These are phyloP conservation scores for Idaea aversata DNA, from an alignment of 2,888 invertebrate genomes.

Conservation along the genomic window DNA sequence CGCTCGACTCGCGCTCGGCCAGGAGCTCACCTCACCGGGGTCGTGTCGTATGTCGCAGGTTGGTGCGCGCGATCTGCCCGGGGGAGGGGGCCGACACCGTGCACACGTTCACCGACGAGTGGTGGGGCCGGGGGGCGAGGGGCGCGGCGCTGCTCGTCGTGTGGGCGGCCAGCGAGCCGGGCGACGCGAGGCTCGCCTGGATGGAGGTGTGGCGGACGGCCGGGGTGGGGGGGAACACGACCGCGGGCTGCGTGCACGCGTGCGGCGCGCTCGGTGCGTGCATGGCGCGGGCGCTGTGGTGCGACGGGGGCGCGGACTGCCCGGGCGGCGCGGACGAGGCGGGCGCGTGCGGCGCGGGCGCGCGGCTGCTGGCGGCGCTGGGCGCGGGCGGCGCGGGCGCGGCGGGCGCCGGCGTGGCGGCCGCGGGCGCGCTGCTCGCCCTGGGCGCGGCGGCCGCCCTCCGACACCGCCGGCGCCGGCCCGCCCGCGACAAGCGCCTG, in stretches of 20 bases:
- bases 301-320: slow-evolving; percentile 81
- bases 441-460: slow-evolving; percentile 73
- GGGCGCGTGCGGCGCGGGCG: slow-evolving; percentile 81
- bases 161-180: slow-evolving; percentile 91
- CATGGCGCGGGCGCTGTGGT: slow-evolving; percentile 87
- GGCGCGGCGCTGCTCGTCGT: slow-evolving; percentile 89
- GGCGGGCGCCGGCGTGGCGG: slow-evolving; percentile 67
- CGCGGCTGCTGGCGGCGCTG: slow-evolving; percentile 71
- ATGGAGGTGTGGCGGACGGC: slow-evolving; percentile 72
- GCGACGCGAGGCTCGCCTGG: slow-evolving; percentile 89
- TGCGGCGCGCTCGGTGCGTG: slow-evolving; percentile 89
- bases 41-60: slow-evolving; percentile 19
- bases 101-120: slow-evolving; percentile 90
- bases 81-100: slow-evolving; percentile 76
- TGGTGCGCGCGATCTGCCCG: slow-evolving; percentile 86
- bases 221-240: slow-evolving; percentile 42
- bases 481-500: slow-evolving; percentile 81
- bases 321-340: slow-evolving; percentile 75
- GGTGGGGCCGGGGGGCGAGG: slow-evolving; percentile 79
- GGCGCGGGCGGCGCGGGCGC: slow-evolving; percentile 84
- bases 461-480: slow-evolving; percentile 75
- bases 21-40: slow-evolving; percentile 36
- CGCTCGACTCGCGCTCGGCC: neutral
- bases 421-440: slow-evolving; percentile 73
- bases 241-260: slow-evolving; percentile 52